Evolutionary conservation across 2,113 vertebrate species (phyloP), one percentile per base, ranked within the genome.

Genomic region (Heteronetta atricapilla): DNA sequence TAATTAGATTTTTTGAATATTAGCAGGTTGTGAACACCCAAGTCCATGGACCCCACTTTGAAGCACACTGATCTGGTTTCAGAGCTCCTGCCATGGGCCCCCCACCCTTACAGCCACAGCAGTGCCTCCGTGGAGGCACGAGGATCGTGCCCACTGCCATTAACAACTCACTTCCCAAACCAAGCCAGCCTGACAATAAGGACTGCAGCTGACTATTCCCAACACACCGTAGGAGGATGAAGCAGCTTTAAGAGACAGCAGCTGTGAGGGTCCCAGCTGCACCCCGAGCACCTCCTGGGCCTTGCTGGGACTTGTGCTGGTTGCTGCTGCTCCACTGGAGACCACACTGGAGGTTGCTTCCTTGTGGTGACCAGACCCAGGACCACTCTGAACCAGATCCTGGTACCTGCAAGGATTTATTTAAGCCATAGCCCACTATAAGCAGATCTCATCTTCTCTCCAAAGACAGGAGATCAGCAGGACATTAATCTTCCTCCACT

Each of bases 51-150:
- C 4, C 8, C 25, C 17, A 8, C 3, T 20, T 13, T 28, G 36
- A 22, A 58, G 8, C 10, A 25, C 16, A 50, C 21, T 10, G 46
- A 36, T 25, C 2, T 6, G 52, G n/a, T 10, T 60, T 50, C 6
- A 3, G 73, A 25, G 46, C 25, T 67, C 52, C 44, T 28, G 50
- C 23, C 50, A 38, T 52, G 50, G 62, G n/a, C 4, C 20, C 18
- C 26, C 33, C 9, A 6, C 2, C 44, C 13, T 25, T 19, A 10
- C 21, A 13, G 19, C 22, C 5, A 8, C 52, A 42, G 50, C 52
- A 40, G 38, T 31, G 29, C 48, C 36, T 13, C 31, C 1, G 1
- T 2, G 12, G 15, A 0, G 0, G 31, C 36, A 23, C 5, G 1
- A 53, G 25, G 26, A 19, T 44, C 5, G 8, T 0, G 8, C 52